Percentiles rank a stretch among this genome's conserved stretches.
Conservation (phyloP, 1,140 invertebrate species). For the Papilio glaucus region DNA sequence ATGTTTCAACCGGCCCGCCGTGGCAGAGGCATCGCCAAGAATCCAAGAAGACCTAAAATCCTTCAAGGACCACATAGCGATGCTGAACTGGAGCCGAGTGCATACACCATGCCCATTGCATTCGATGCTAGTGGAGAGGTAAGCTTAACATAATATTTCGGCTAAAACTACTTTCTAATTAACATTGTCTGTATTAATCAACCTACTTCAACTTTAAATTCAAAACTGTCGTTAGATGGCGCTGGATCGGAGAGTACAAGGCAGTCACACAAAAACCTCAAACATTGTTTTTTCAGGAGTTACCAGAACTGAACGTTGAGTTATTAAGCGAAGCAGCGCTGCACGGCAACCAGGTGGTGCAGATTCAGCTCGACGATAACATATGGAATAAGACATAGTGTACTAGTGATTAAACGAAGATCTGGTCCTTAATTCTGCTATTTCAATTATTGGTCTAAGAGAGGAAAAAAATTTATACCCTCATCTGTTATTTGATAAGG, state of each 20-base stretch:
- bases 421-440: no score
- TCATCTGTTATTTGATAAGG: no score
- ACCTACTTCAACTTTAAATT: no score
- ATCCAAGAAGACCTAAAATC: slow-evolving; percentile 43
- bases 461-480: no score
- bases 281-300: slow-evolving; percentile 51
- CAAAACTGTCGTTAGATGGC: no score
- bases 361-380: slow-evolving; percentile 52
- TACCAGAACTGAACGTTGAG: slow-evolving; percentile 52
- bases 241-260: no score
- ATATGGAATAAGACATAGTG: slow-evolving; percentile 5
- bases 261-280: no score
- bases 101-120: slow-evolving; percentile 36
- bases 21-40: slow-evolving; percentile 52
- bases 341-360: slow-evolving; percentile 54
- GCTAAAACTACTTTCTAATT: no score
- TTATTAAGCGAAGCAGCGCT: slow-evolving; percentile 49
- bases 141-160: slow-evolving; percentile 30
- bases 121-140: slow-evolving; percentile 42
- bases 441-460: no score
- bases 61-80: slow-evolving; percentile 34
- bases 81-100: background rate
- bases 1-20: slow-evolving; percentile 46
- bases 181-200: no score
- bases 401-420: no score